phyloP scores from a whole-genome alignment of 2,888 invertebrate genomes.

The Agriopis leucophaearia region DNA sequence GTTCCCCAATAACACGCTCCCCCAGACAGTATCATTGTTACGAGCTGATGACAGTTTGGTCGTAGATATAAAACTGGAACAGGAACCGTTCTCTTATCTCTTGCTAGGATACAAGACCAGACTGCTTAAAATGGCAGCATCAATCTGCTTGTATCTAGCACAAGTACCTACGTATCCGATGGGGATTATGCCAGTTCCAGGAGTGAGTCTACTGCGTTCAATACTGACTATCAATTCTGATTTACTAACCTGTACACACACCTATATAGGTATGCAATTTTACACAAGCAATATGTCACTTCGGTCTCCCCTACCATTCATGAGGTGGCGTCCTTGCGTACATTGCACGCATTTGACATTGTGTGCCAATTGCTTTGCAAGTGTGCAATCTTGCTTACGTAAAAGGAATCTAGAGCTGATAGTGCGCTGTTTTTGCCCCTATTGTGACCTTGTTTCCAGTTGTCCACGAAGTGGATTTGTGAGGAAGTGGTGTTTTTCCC shows the following conservation, averaged over 20 bases:
- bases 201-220: neutral
- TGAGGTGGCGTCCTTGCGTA: neutral
- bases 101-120: too few species aligned
- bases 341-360: slow-evolving; percentile 11
- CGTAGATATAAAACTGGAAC: too few species aligned
- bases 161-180: neutral
- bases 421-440: neutral
- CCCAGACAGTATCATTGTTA: too few species aligned
- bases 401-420: neutral
- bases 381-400: neutral
- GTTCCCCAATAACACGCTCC: too few species aligned
- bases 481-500: too few species aligned
- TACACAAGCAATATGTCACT: neutral
- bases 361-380: slow-evolving; percentile 12
- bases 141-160: neutral
- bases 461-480: too few species aligned
- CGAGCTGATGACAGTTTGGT: too few species aligned
- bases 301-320: neutral
- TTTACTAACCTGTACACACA: neutral
- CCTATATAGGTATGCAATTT: too few species aligned
- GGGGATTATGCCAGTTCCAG: neutral
- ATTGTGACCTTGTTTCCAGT: too few species aligned
- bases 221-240: neutral
- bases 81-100: too few species aligned
- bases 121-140: neutral